phyloP scores from a whole-genome alignment of 2,888 invertebrate species.

The Arge pagana region DNA sequence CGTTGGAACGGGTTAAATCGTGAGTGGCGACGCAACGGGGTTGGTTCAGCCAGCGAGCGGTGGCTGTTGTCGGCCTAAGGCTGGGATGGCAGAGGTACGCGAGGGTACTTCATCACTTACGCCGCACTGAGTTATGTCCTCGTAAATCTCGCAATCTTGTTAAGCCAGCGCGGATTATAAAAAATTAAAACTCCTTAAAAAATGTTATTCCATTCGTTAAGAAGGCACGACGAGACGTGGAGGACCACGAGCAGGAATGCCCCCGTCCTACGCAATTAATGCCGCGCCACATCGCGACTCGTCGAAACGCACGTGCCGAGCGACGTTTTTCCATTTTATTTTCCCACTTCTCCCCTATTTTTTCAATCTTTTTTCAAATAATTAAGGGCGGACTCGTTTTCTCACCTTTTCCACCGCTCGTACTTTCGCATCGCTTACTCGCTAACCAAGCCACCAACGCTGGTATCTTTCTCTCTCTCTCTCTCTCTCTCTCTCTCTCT shows the following conservation, averaged over 20 bases:
- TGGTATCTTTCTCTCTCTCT: no score
- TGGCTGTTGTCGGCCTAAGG: neutral
- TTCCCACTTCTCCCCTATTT: no score
- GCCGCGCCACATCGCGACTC: constrained; percentile 30
- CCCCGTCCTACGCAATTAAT: constrained; percentile 39
- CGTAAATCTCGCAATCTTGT: constrained; percentile 40
- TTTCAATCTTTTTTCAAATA: no score
- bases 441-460: no score
- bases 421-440: constrained; percentile 31
- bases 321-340: neutral
- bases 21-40: constrained; percentile 1
- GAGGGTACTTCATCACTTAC: constrained; percentile 34
- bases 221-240: constrained; percentile 23
- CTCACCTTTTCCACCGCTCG: constrained; percentile 29
- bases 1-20: no score
- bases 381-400: no score
- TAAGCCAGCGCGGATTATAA: constrained; percentile 39
- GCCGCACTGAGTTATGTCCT: constrained; percentile 36
- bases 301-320: neutral
- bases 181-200: constrained; percentile 43
- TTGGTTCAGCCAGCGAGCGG: neutral
- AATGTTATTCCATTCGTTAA: constrained; percentile 37
- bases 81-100: constrained; percentile 33
- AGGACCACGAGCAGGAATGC: constrained; percentile 25
- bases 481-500: no score